Base-by-base conservation (phyloP, 2,888 invertebrate species). In the Invenusta paracnida region DNA sequence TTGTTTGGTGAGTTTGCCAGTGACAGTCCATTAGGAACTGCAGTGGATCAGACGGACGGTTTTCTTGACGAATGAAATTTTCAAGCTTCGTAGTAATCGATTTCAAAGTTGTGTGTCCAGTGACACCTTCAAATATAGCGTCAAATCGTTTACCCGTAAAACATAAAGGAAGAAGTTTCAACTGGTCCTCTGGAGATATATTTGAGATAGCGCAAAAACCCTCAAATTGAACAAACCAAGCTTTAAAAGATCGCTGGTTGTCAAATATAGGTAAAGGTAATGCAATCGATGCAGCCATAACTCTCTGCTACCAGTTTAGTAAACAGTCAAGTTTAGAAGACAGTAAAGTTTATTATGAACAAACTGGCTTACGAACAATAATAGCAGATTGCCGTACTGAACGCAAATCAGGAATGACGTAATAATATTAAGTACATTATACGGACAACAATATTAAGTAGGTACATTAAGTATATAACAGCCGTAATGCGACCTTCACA, bases 381-480 rank as follows among this genome's bases (percentile, higher is more conserved):
- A 73, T 23, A 73, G 73, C 73, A 73, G 73, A 2, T 23, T 73
- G 73, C 73, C 73, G 73, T 73, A 73, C 73, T 73, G 73, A 73
- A 73, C 73, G 73, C 73, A 73, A 73, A 23, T 73, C 73, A 73
- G 73, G 73, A 73, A 73, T 73, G 73, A 73, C 73, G 73, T 73
- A 73, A 73, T 23, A 73, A n/a, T n/a, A 73, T 73, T 25, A 23
- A n/a, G n/a, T n/a, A n/a, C n/a, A n/a, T n/a, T n/a, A 73, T 73
- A 73, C 73, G 73, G 73, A 73, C 73, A 73, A 73, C 73, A 73
- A 73, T 5, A 73, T 5, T 73, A 13, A 73, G 5, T 73, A 73
- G 23, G 73, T 73, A 73, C 73, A 73, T 73, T 73, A 73, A 73
- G 73, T 23, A 73, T 73, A 82, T 30, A 82, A 82, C 82, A 82